Conservation (phyloP, 2,113 vertebrate genomes). For the Pagrus major region DNA sequence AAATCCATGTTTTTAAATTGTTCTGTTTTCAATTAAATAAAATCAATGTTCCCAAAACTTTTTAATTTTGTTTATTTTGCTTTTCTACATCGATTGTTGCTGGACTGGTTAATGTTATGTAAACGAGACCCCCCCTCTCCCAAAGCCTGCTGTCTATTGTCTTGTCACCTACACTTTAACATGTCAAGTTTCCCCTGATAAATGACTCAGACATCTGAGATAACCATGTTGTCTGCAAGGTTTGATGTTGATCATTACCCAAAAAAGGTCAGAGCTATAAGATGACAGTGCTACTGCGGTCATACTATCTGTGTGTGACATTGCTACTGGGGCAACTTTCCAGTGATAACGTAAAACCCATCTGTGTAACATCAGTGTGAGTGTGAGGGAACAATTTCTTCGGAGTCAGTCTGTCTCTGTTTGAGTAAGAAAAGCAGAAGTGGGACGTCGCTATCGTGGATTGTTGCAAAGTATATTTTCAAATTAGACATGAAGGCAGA, state of each 20-base stretch:
- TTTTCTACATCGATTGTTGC: background rate
- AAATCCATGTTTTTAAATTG: background rate
- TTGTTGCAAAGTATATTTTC: background rate
- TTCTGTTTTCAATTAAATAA: conserved; percentile 5
- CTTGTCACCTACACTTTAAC: background rate
- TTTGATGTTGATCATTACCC: conserved; percentile 14
- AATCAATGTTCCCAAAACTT: background rate
- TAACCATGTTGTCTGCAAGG: conserved; percentile 5
- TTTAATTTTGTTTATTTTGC: background rate
- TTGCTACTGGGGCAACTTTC: background rate
- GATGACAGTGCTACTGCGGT: background rate
- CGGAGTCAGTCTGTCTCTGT: background rate
- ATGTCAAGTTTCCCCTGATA: conserved; percentile 24
- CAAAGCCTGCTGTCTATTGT: background rate
- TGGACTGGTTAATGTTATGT: background rate
- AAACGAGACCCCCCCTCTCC: background rate
- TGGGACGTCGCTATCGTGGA: background rate
- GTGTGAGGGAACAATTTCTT: background rate
- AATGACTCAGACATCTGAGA: conserved; percentile 20
- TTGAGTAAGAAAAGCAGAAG: background rate
- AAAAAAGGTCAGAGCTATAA: conserved; percentile 15
- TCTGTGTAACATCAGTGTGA: background rate
- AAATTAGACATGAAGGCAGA: background rate
- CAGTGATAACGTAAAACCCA: background rate
- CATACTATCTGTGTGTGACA: background rate